These are phyloP conservation scores for Poeciliopsis prolifica DNA, from an alignment of 2,113 vertebrate species.

Conservation along the genomic window DNA sequence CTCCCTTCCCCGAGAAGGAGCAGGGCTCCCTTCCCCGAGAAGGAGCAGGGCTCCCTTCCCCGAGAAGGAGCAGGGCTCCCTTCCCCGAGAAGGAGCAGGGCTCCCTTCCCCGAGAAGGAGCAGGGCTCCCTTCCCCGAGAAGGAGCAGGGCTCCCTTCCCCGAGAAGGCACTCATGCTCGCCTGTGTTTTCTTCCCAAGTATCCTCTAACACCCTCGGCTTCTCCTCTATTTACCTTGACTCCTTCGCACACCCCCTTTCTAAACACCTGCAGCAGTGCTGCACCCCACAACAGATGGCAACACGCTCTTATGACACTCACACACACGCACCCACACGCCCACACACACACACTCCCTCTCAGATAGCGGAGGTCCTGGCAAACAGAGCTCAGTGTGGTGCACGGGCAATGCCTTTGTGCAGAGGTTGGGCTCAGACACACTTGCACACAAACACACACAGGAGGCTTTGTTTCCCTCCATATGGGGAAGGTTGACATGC, in stretches of 20 bases:
- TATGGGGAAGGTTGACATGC: conserved; percentile 68
- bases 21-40: too few species aligned
- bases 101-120: too few species aligned
- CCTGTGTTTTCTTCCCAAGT: conserved; percentile 56
- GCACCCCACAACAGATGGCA: conserved; percentile 72
- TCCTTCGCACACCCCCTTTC: conserved; percentile 30
- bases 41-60: too few species aligned
- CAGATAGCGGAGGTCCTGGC: conserved; percentile 83
- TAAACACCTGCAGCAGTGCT: conserved; percentile 60
- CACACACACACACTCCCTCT: background rate
- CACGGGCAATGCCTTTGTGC: conserved; percentile 71
- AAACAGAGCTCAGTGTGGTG: conserved; percentile 68
- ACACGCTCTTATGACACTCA: conserved; percentile 12
- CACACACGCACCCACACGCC: conserved; percentile 8
- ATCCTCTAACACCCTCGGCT: conserved; percentile 27
- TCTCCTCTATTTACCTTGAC: conserved; percentile 37
- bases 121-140: too few species aligned
- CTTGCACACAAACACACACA: conserved; percentile 44
- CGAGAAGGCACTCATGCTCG: too few species aligned
- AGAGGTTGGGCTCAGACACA: conserved; percentile 59
- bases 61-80: too few species aligned
- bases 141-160: too few species aligned
- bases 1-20: too few species aligned
- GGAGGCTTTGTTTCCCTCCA: conserved; percentile 61
- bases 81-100: too few species aligned